These are phyloP conservation scores for Nemopilema nomurai DNA, from an alignment of 30 jellyfish, hydroid and myxozoan genomes.

Conservation along the genomic window DNA sequence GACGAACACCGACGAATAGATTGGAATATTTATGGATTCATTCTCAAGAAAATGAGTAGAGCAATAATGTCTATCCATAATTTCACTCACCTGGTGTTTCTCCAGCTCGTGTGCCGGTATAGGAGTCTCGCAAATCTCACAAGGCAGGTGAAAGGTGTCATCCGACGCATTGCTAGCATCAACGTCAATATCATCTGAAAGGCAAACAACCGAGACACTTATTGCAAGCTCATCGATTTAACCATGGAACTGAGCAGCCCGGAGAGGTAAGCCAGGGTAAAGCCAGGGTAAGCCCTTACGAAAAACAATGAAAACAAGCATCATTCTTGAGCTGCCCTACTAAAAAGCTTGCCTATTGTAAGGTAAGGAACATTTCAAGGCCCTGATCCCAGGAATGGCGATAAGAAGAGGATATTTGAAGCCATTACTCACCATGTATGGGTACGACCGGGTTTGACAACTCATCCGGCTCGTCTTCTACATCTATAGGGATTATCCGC, in stretches of 20 bases:
- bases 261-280: too few species aligned
- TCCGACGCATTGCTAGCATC: neutral
- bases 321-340: too few species aligned
- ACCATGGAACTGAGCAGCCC: too few species aligned
- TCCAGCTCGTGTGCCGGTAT: constrained; percentile 2
- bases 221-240: too few species aligned
- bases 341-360: too few species aligned
- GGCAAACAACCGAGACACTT: neutral
- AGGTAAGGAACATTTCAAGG: too few species aligned
- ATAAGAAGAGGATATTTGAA: too few species aligned
- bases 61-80: neutral
- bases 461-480: constrained; percentile 6
- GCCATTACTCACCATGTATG: neutral
- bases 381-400: too few species aligned
- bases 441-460: neutral
- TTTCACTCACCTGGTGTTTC: constrained; percentile 33
- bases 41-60: neutral
- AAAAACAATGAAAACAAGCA: too few species aligned
- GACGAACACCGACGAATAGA: too few species aligned
- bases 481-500: neutral
- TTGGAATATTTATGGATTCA: too few species aligned
- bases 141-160: constrained; percentile 29
- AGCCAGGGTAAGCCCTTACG: too few species aligned
- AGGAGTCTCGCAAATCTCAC: constrained; percentile 45
- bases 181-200: neutral